Conservation (phyloP, 2,888 invertebrate genomes). For the Heliconius sara region DNA sequence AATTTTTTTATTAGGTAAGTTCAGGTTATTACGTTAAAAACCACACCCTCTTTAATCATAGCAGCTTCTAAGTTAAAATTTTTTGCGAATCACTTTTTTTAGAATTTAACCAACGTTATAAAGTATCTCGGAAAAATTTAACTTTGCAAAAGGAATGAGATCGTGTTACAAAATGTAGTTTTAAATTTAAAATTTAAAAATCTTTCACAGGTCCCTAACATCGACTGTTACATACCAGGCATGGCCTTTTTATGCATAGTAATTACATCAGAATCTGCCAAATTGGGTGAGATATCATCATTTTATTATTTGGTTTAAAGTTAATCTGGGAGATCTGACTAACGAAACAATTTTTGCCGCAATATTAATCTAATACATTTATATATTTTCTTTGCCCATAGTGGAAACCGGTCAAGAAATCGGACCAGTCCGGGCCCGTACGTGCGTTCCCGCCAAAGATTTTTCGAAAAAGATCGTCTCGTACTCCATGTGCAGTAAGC, state of each 20-base stretch:
- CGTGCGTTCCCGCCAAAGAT: constrained; percentile 78
- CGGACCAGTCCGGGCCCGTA: constrained; percentile 77
- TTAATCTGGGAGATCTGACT: neutral
- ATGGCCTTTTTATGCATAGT: constrained; percentile 78
- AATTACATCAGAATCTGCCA: constrained; percentile 78
- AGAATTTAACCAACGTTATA: neutral
- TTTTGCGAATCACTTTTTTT: neutral
- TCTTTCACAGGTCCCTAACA: constrained; percentile 70
- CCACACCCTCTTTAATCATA: neutral
- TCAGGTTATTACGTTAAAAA: neutral
- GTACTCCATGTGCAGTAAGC: constrained; percentile 76
- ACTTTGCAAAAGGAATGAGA: neutral
- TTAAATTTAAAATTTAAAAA: neutral
- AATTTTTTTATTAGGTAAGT: no score
- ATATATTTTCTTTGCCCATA: constrained; percentile 48
- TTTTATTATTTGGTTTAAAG: neutral
- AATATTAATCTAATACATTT: no score
- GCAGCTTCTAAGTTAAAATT: neutral
- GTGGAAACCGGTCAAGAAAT: constrained; percentile 78
- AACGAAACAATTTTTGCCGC: no score
- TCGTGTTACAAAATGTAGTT: neutral
- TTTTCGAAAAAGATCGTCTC: constrained; percentile 78
- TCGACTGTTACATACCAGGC: constrained; percentile 80
- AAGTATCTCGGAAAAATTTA: neutral
- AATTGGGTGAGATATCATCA: constrained; percentile 64